Evolutionary conservation across 2,113 vertebrate genomes (phyloP).

Genomic region (Bucco capensis): DNA sequence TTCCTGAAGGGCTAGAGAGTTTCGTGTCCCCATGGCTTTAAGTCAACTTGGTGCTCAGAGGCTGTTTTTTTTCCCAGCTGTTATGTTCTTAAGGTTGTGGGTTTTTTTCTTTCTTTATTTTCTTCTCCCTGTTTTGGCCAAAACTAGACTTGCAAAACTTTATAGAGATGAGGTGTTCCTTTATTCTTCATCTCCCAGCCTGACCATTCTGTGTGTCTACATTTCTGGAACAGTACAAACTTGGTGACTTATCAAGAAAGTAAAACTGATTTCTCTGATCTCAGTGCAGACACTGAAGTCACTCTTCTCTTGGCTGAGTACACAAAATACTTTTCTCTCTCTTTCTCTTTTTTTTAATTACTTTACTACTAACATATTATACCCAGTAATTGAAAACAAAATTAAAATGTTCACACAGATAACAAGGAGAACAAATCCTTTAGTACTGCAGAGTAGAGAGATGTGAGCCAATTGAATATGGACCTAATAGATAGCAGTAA

Average conservation of each 20-base stretch:
- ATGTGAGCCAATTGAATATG: neutral
- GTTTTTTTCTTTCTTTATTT: neutral
- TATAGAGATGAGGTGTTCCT: neutral
- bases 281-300: neutral
- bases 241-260: neutral
- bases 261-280: neutral
- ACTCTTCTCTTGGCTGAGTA: neutral
- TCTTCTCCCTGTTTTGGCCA: neutral
- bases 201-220: neutral
- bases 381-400: neutral
- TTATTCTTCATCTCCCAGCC: neutral
- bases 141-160: neutral
- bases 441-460: neutral
- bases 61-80: neutral
- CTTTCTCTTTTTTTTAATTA: neutral
- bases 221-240: neutral
- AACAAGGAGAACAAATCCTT: neutral
- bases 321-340: neutral
- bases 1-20: neutral
- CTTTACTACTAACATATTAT: neutral
- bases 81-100: neutral
- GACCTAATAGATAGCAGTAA: neutral
- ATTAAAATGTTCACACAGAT: neutral
- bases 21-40: rapidly evolving
- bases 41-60: neutral